Evolutionary conservation across 1,140 invertebrate genomes (phyloP).

Genomic region (Planococcus citri): DNA sequence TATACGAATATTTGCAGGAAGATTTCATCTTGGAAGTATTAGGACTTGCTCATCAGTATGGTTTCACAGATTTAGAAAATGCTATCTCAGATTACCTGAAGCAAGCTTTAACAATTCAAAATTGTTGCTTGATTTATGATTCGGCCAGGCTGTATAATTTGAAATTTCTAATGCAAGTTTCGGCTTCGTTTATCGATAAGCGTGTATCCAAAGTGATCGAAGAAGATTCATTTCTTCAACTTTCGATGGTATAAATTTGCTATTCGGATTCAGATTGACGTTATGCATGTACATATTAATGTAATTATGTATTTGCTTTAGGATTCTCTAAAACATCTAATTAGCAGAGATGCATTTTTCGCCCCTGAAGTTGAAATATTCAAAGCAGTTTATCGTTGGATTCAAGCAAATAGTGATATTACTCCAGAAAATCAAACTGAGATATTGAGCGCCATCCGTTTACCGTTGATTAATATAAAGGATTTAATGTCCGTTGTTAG

Average conservation of each 20-base stretch:
- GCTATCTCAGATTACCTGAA: constrained; percentile 87
- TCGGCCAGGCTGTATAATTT: constrained; percentile 65
- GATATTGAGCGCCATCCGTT: constrained; percentile 44
- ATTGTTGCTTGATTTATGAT: constrained; percentile 88
- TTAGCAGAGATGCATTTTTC: constrained; percentile 88
- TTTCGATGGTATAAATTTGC: constrained; percentile 57
- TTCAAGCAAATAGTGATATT: constrained; percentile 47
- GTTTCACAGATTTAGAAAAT: constrained; percentile 79
- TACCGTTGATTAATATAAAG: constrained; percentile 74
- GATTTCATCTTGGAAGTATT: constrained; percentile 76
- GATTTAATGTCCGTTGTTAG: constrained; percentile 80
- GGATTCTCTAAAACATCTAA: constrained; percentile 65
- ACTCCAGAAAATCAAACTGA: constrained; percentile 21
- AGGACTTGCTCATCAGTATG: constrained; percentile 86
- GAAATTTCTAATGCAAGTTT: constrained; percentile 45
- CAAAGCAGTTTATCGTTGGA: constrained; percentile 73
- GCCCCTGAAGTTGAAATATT: constrained; percentile 93
- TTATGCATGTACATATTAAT: no score
- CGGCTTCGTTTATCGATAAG: constrained; percentile 67
- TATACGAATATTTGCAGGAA: constrained; percentile 40
- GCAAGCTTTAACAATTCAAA: constrained; percentile 70
- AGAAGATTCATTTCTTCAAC: constrained; percentile 67
- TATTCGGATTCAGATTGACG: no score
- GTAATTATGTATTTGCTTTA: constrained; percentile 37
- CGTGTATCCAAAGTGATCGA: constrained; percentile 72